These are phyloP conservation scores for Cataglyphis cursor DNA, from an alignment of 2,888 invertebrate species.

Conservation along the genomic window DNA sequence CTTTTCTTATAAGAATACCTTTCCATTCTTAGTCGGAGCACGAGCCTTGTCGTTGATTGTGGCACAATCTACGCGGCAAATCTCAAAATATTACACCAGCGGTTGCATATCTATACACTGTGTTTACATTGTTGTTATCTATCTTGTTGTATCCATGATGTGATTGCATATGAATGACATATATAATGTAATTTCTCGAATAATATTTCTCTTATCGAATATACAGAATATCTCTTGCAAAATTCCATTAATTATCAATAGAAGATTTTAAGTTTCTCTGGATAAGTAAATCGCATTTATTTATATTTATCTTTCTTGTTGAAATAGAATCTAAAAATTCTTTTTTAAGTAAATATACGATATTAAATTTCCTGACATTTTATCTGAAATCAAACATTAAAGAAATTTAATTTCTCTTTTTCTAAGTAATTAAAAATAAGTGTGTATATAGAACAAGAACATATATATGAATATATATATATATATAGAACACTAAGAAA, in stretches of 20 bases:
- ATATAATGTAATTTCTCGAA: conserved; percentile 13
- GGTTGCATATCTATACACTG: conserved; percentile 10
- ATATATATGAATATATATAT: not conserved
- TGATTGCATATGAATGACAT: not conserved
- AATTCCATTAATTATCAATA: not conserved
- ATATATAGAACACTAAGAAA: not conserved
- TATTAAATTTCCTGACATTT: not conserved
- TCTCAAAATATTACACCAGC: conserved; percentile 16
- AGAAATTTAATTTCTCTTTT: not conserved
- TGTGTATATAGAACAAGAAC: too few species aligned
- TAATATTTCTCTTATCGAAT: not conserved
- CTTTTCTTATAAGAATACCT: not conserved
- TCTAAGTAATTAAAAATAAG: not conserved
- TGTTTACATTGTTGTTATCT: conserved; percentile 47
- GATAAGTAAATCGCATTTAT: not conserved
- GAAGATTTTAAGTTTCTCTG: not conserved
- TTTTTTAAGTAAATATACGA: not conserved
- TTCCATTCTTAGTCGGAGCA: conserved; percentile 1
- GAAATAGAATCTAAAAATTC: not conserved
- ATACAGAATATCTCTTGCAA: conserved; percentile 4
- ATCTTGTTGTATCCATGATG: conserved; percentile 19
- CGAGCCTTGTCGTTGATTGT: conserved; percentile 9
- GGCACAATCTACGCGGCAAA: conserved; percentile 31
- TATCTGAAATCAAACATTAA: not conserved
- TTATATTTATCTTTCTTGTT: not conserved